Evolutionary conservation across 2,113 vertebrate species (phyloP).

Genomic region (Anarhynchus alexandrinus): DNA sequence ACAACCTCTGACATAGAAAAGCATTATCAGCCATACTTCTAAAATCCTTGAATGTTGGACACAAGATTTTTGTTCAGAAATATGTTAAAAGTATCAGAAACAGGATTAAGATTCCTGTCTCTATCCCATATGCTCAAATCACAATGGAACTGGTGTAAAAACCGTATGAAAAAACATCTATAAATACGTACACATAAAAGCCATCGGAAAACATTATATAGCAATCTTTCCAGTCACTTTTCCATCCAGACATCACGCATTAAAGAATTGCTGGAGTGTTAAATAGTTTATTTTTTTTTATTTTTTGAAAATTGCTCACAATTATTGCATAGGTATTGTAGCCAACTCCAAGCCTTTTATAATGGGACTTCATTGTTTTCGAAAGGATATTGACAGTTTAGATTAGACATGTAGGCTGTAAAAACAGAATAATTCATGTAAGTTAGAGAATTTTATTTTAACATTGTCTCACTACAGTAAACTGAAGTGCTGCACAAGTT

Average conservation of each 20-base stretch:
- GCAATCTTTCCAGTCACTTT: neutral
- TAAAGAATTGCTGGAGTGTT: neutral
- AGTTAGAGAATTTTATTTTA: neutral
- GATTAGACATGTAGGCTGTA: neutral
- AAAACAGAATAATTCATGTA: neutral
- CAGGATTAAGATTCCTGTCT: neutral
- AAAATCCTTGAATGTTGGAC: neutral
- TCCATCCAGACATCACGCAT: neutral
- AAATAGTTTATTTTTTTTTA: neutral
- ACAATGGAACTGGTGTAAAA: neutral
- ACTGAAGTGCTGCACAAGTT: neutral
- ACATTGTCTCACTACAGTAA: neutral
- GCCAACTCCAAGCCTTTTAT: neutral
- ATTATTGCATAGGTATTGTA: neutral
- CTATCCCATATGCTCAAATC: neutral
- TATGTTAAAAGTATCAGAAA: neutral
- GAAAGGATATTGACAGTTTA: neutral
- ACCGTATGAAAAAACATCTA: neutral
- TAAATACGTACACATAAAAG: neutral
- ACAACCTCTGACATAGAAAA: neutral
- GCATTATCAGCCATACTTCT: neutral
- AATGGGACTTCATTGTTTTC: neutral
- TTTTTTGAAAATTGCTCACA: neutral
- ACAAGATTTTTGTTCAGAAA: neutral
- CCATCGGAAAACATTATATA: neutral